Percentiles rank a stretch among this genome's conserved stretches.
Conservation (phyloP, 2,797 vertebrate species). For the Sphenopsis melanotis region DNA sequence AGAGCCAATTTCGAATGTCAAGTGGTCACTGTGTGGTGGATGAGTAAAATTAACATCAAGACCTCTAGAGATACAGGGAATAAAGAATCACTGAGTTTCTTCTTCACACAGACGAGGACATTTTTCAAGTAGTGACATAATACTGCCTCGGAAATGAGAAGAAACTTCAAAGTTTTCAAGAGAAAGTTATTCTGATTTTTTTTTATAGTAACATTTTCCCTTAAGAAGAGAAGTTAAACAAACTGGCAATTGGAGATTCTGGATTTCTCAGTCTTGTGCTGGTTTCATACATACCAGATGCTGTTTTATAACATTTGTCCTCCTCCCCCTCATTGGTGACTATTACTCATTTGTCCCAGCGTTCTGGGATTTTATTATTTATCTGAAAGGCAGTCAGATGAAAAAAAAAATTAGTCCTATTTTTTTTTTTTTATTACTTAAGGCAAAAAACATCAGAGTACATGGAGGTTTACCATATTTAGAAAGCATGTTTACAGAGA, state of each 20-base stretch:
- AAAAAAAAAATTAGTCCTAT: neutral
- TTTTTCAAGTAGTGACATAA: neutral
- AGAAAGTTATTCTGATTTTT: neutral
- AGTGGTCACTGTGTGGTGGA: neutral
- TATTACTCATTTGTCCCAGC: constrained; percentile 39
- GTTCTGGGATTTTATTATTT: constrained; percentile 36
- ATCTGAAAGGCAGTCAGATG: constrained; percentile 18
- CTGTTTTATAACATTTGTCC: constrained; percentile 50
- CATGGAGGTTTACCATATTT: neutral
- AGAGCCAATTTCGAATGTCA: neutral
- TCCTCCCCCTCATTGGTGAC: constrained; percentile 31
- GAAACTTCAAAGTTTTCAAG: neutral
- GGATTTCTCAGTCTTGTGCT: constrained; percentile 20
- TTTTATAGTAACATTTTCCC: neutral
- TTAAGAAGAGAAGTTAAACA: neutral
- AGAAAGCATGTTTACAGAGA: neutral
- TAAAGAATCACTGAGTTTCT: neutral
- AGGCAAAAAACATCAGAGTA: neutral
- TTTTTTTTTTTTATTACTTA: neutral
- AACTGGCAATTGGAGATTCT: neutral
- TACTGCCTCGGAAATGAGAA: neutral
- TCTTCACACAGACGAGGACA: neutral
- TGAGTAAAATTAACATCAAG: neutral
- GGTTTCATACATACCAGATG: constrained; percentile 30
- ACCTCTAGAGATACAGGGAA: neutral